A percentile compares a stretch with the other conserved stretches of the same genome.
phyloP scores from a whole-genome alignment of 2,113 vertebrate genomes.

The Polypterus bichir region DNA sequence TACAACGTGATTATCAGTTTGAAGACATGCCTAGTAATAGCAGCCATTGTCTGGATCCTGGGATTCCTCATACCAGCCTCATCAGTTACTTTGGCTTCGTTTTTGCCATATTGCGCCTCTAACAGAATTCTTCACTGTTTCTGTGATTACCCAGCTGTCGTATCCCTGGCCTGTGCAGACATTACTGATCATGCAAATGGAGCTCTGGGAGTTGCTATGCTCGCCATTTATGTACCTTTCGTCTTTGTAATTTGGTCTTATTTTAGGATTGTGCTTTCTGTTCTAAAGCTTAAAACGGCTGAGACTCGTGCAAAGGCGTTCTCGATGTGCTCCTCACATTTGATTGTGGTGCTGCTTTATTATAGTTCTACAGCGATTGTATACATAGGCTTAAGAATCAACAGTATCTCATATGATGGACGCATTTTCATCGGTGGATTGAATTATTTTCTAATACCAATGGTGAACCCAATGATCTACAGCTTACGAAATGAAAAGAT shows the following conservation, averaged over 20 bases:
- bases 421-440: neutral
- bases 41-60: too few species aligned
- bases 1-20: too few species aligned
- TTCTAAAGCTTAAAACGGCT: neutral
- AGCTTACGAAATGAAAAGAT: neutral
- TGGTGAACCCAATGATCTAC: constrained; percentile 1
- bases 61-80: too few species aligned
- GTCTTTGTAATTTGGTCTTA: neutral
- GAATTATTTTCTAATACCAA: neutral
- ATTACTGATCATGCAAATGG: neutral
- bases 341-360: neutral
- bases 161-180: neutral
- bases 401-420: neutral
- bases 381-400: neutral
- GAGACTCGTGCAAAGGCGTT: neutral
- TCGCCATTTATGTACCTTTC: neutral
- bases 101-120: neutral
- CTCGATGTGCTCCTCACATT: neutral
- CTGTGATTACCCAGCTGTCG: neutral
- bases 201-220: neutral
- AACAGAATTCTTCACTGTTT: neutral
- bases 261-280: neutral
- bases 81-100: too few species aligned
- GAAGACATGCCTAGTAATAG: too few species aligned
- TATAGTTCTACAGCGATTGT: neutral